These are phyloP conservation scores for Drosophila obscura DNA, from an alignment of 1,140 invertebrate genomes.

Conservation along the genomic window DNA sequence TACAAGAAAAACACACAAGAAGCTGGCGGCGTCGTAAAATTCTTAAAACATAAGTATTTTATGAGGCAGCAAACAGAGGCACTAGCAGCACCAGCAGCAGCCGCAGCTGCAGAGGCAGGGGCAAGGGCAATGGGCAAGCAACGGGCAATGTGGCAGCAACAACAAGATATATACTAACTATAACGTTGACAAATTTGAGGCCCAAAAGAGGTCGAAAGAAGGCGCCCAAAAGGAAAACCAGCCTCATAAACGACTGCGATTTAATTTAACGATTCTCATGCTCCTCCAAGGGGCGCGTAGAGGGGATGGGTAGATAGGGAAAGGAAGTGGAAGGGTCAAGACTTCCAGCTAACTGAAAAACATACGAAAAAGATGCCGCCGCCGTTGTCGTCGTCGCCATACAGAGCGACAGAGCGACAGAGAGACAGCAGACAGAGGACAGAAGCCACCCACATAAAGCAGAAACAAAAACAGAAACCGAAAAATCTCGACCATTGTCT, in stretches of 20 bases:
- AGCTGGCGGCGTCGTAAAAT: conserved; percentile 75
- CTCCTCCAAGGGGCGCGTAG: conserved; percentile 34
- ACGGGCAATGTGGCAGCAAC: conserved; percentile 5
- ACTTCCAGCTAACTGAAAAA: conserved; percentile 68
- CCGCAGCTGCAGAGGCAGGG: conserved; percentile 12
- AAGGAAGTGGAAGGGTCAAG: conserved; percentile 26
- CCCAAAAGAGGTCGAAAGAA: conserved; percentile 68
- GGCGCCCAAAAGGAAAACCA: conserved; percentile 80
- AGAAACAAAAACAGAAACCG: conserved; percentile 34
- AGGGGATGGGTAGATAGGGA: conserved; percentile 22
- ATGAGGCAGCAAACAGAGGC: conserved; percentile 38
- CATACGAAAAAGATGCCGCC: conserved; percentile 31
- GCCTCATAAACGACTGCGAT: conserved; percentile 78
- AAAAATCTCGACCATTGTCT: conserved; percentile 53
- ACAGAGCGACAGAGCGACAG: not conserved
- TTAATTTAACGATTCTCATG: conserved; percentile 80
- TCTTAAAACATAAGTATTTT: conserved; percentile 80
- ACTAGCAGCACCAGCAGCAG: conserved; percentile 39
- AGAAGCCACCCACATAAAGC: conserved; percentile 79
- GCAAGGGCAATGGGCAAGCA: conserved; percentile 12
- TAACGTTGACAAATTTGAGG: conserved; percentile 76
- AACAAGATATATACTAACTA: conserved; percentile 70
- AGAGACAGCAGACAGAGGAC: not conserved
- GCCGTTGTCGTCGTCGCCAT: too few species aligned
- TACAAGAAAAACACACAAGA: conserved; percentile 52